These are phyloP conservation scores for Scartelaos histophorus DNA, from an alignment of 2,113 vertebrate species.

Conservation along the genomic window DNA sequence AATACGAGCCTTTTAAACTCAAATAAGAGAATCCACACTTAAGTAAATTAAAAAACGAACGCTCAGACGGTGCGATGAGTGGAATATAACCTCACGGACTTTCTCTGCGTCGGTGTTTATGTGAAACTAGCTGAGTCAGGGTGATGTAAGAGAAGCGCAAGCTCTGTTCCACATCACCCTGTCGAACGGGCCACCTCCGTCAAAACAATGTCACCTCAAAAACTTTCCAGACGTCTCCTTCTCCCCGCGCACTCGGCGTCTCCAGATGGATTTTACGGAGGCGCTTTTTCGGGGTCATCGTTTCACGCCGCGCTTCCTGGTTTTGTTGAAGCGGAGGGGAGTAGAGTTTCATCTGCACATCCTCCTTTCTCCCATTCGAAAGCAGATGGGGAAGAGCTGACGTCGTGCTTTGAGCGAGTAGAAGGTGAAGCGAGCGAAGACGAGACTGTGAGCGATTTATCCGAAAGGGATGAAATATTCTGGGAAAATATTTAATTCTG, in stretches of 20 bases:
- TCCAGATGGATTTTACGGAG: slow-evolving; percentile 1
- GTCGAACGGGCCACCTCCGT: background rate
- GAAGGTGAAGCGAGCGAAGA: background rate
- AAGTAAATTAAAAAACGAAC: background rate
- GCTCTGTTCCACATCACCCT: slow-evolving; percentile 14
- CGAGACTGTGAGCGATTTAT: background rate
- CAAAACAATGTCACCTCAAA: slow-evolving; percentile 17
- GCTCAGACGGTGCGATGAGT: background rate
- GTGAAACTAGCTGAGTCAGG: slow-evolving; percentile 50
- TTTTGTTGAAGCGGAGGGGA: slow-evolving; percentile 44
- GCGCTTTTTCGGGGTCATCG: slow-evolving; percentile 35
- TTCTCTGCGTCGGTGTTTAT: background rate
- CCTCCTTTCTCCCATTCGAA: slow-evolving; percentile 54
- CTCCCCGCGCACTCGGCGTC: background rate
- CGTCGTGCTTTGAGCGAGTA: background rate
- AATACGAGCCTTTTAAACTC: no score
- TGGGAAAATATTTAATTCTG: no score
- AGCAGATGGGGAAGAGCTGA: background rate
- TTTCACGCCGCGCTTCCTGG: slow-evolving; percentile 56
- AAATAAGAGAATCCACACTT: no score
- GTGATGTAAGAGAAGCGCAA: slow-evolving; percentile 12
- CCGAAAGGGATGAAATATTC: no score
- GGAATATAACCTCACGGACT: slow-evolving; percentile 8
- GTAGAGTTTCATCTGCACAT: slow-evolving; percentile 43
- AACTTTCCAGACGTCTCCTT: slow-evolving; percentile 5